Evolutionary conservation across 1,140 invertebrate genomes (phyloP), one percentile per base, ranked within the genome.

Genomic region (Drosophila grimshawi): DNA sequence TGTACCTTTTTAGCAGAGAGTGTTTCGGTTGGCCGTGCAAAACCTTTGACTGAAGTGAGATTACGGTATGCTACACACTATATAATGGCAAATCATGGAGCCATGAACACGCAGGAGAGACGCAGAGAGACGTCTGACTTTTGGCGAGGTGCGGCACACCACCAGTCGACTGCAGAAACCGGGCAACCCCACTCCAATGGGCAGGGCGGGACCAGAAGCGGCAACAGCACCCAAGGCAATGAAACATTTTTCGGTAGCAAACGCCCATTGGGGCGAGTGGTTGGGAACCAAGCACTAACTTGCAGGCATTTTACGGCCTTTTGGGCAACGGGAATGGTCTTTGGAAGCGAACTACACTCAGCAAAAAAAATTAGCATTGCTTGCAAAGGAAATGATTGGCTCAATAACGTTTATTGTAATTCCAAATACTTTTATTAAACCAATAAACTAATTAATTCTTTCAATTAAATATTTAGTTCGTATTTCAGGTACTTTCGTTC

Each of bases 231-330:
- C 71, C 60, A 76, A 63, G 51, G 83, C 82, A 88, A 86, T 86
- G 82, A 86, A 86, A 88, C 80, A 86, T 86, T 86, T 86, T 86
- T 86, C 79, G 82, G 82, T 79, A 80, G 79, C 82, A 88, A 88
- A 73, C 82, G 79, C 76, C 76, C 65, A 72, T 56, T 73, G 19
- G 48, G 30, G 39, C 35, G 52, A 56, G 51, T 65, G 48, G 41
- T 49, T 56, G 74, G 81, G 75, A 63, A 62, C 60, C 52, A 62
- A 65, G 83, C 80, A 57, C 83, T 86, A 88, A 86, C 80, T 86
- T 80, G 83, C 82, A 89, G 83, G 85, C 83, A 86, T 88, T 86
- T 88, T 86, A 88, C 80, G 83, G 80, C 66, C 76, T 83, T 88
- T 88, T 86, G 85, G 83, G 72, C 69, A 80, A n/a, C 57, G 39